A percentile compares a stretch with the other conserved stretches of the same genome.
These are phyloP conservation scores for Brachyptera putata DNA, from an alignment of 2,888 invertebrate genomes.

Conservation along the genomic window DNA sequence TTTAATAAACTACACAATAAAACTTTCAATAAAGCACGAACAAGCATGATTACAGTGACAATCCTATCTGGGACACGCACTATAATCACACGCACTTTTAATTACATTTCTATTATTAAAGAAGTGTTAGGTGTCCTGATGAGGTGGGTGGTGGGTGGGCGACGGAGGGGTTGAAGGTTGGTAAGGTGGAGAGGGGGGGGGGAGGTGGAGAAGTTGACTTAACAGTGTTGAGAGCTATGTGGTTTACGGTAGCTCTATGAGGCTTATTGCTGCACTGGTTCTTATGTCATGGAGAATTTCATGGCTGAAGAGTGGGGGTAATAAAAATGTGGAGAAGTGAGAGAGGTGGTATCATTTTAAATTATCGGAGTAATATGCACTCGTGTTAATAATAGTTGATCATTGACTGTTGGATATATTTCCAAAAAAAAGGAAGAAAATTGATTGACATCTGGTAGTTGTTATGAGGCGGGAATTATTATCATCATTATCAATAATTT, in stretches of 20 bases:
- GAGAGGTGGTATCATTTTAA: neutral
- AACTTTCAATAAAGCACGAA: neutral
- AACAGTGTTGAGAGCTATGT: conserved; percentile 12
- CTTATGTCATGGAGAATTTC: conserved; percentile 12
- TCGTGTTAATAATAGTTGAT: neutral
- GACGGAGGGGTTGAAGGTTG: neutral
- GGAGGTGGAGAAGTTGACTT: neutral
- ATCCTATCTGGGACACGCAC: conserved; percentile 4
- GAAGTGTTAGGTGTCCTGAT: conserved; percentile 11
- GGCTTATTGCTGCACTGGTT: conserved; percentile 15
- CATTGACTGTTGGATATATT: neutral
- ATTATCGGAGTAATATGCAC: conserved; percentile 3
- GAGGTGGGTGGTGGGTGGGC: neutral
- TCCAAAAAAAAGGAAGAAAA: neutral
- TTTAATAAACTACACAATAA: too few species aligned
- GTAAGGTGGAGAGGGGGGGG: neutral
- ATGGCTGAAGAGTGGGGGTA: neutral
- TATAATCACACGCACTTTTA: conserved; percentile 11
- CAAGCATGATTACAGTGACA: neutral
- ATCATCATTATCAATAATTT: too few species aligned
- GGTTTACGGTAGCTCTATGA: conserved; percentile 18
- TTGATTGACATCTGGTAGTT: too few species aligned
- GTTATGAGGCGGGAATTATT: too few species aligned
- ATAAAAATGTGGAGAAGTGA: neutral
- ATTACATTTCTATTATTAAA: conserved; percentile 21